phyloP scores from a whole-genome alignment of 1,140 invertebrate species.

The Rhopalosiphum maidis region DNA sequence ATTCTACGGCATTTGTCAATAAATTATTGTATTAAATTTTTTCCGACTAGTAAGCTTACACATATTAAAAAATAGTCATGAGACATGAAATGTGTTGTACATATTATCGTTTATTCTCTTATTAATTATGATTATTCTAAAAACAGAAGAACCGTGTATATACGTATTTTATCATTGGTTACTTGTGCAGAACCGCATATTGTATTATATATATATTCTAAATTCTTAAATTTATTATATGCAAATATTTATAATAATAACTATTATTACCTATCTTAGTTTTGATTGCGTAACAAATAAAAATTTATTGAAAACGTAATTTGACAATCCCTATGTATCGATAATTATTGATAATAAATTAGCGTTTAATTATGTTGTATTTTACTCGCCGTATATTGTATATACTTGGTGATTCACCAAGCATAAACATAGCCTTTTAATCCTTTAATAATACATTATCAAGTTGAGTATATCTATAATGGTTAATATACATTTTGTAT shows the following conservation, averaged over 20 bases:
- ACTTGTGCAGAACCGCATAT: not conserved
- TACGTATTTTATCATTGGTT: not conserved
- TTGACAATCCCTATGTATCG: not conserved
- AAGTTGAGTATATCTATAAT: too few relatives aligned
- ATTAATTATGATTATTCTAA: not conserved
- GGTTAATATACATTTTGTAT: too few relatives aligned
- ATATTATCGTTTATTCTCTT: not conserved
- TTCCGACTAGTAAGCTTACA: not conserved
- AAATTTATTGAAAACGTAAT: not conserved
- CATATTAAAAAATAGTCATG: not conserved
- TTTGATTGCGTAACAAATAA: not conserved
- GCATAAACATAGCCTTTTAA: too few relatives aligned
- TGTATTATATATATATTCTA: not conserved
- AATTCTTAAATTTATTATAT: not conserved
- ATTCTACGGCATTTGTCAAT: not conserved
- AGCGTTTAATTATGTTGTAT: not conserved
- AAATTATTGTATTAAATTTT: not conserved
- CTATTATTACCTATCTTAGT: too few relatives aligned
- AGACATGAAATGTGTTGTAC: not conserved
- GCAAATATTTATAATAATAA: not conserved
- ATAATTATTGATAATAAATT: not conserved
- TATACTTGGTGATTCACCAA: too few relatives aligned
- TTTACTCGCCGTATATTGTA: too few relatives aligned
- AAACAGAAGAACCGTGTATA: not conserved
- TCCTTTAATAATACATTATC: too few relatives aligned